phyloP scores from a whole-genome alignment of 2,888 invertebrate species.

The Melangyna quadrimaculata region DNA sequence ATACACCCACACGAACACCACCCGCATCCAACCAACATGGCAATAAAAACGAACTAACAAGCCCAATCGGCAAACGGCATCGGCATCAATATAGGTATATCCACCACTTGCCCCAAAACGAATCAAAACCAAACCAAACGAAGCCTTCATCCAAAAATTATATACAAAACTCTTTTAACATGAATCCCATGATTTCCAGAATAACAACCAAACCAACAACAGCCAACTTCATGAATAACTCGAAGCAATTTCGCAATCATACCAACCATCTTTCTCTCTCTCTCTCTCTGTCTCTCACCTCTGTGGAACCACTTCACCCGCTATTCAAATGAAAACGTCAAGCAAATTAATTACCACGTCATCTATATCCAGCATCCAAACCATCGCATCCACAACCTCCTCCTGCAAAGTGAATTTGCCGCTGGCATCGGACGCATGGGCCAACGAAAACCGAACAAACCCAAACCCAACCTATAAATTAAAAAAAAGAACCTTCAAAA shows the following conservation, averaged over 20 bases:
- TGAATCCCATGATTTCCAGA: slow-evolving; percentile 4
- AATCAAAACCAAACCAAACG: not conserved
- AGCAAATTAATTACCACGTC: slow-evolving; percentile 71
- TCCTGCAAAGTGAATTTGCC: not conserved
- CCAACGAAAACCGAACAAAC: not conserved
- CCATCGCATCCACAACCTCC: not conserved
- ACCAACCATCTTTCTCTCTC: not conserved
- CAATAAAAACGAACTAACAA: not conserved
- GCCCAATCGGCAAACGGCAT: no score
- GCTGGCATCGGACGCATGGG: not conserved
- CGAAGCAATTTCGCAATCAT: not conserved
- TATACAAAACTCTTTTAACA: not conserved
- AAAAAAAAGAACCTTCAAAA: slow-evolving; percentile 41
- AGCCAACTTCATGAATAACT: slow-evolving; percentile 46
- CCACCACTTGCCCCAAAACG: not conserved
- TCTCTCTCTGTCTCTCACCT: not conserved
- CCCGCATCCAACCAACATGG: slow-evolving; percentile 5
- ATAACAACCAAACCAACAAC: slow-evolving; percentile 7
- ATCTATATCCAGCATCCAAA: slow-evolving; percentile 45
- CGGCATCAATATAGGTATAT: not conserved
- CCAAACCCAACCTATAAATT: slow-evolving; percentile 41
- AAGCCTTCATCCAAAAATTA: not conserved
- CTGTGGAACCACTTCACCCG: not conserved
- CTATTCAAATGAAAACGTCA: slow-evolving; percentile 63
- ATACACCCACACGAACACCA: not conserved